A percentile compares a stretch with the other conserved stretches of the same genome.
Evolutionary conservation across 2,888 invertebrate genomes (phyloP).

Genomic region (Catocala fraxini): DNA sequence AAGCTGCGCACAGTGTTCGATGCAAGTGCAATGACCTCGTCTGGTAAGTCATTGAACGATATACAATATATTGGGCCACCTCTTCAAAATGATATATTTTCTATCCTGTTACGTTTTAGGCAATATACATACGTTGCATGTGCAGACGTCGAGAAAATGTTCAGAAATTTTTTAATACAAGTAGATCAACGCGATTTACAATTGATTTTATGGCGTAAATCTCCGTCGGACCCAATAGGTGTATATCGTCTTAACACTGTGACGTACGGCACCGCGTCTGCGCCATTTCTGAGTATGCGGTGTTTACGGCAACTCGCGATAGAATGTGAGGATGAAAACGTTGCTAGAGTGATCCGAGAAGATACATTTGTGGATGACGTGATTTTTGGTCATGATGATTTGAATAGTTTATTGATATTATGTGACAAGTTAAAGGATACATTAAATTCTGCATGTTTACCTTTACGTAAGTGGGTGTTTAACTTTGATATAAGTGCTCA

Average conservation of each 20-base stretch:
- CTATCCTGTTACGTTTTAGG: slow-evolving; percentile 23
- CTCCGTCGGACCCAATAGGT: background rate
- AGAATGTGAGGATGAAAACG: background rate
- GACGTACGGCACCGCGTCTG: slow-evolving; percentile 11
- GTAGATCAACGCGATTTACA: slow-evolving; percentile 7
- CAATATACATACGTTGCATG: slow-evolving; percentile 14
- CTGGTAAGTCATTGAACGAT: slow-evolving; percentile 19
- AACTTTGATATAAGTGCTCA: too few relatives aligned
- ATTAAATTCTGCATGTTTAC: too few relatives aligned
- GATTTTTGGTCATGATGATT: too few relatives aligned
- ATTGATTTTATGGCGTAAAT: slow-evolving; percentile 17
- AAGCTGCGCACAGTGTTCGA: slow-evolving; percentile 22
- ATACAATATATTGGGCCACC: slow-evolving; percentile 20
- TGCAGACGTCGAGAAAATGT: slow-evolving; percentile 14
- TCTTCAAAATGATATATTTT: slow-evolving; percentile 16
- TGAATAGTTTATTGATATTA: too few relatives aligned
- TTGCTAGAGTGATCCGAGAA: background rate
- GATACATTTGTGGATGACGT: too few relatives aligned
- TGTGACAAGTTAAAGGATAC: too few relatives aligned
- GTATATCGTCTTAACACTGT: slow-evolving; percentile 10
- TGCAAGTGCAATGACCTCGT: slow-evolving; percentile 1
- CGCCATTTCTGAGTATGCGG: slow-evolving; percentile 9
- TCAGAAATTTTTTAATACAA: background rate
- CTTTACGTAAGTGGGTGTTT: too few relatives aligned
- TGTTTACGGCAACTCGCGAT: too few relatives aligned